Percentiles rank a stretch among this genome's conserved stretches.
Evolutionary conservation across 1,140 invertebrate species (phyloP).

Genomic region (Panonychus citri): DNA sequence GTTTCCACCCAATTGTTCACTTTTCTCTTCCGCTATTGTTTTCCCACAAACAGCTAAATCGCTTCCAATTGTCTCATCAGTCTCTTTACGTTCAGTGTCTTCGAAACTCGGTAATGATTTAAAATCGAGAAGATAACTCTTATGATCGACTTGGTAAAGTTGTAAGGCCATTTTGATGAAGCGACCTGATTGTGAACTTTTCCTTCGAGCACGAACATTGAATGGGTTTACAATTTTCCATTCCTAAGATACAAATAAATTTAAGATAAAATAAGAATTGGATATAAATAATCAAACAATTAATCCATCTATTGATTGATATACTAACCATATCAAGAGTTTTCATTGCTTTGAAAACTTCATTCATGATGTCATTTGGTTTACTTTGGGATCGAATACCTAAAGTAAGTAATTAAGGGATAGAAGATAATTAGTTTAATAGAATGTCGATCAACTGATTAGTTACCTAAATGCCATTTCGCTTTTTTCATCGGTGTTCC

Average conservation of each 20-base stretch:
- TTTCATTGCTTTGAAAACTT: slow-evolving; percentile 98
- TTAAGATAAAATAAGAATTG: slow-evolving; percentile 3
- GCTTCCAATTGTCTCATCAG: too few species aligned
- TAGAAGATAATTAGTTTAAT: too few species aligned
- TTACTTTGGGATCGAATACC: slow-evolving; percentile 95
- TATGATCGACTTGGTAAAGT: slow-evolving; percentile 93
- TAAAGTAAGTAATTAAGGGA: slow-evolving; percentile 16
- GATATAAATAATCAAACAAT: not conserved
- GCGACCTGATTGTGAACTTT: slow-evolving; percentile 52
- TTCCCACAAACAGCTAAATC: too few species aligned
- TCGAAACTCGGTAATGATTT: slow-evolving; percentile 30
- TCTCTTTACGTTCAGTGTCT: slow-evolving; percentile 1
- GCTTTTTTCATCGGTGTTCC: slow-evolving; percentile 53
- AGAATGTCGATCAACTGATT: too few species aligned
- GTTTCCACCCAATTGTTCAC: too few species aligned
- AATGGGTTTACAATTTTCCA: slow-evolving; percentile 92
- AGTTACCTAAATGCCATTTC: slow-evolving; percentile 82
- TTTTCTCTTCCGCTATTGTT: too few species aligned
- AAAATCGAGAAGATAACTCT: slow-evolving; percentile 90
- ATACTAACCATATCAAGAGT: slow-evolving; percentile 62
- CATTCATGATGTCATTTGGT: slow-evolving; percentile 98
- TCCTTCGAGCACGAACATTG: slow-evolving; percentile 64
- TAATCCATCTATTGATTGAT: not conserved
- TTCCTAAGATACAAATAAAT: slow-evolving; percentile 32
- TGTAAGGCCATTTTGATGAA: slow-evolving; percentile 91